Base-by-base conservation (phyloP, 2,888 invertebrate genomes). In the Zygogramma bicolorata region DNA sequence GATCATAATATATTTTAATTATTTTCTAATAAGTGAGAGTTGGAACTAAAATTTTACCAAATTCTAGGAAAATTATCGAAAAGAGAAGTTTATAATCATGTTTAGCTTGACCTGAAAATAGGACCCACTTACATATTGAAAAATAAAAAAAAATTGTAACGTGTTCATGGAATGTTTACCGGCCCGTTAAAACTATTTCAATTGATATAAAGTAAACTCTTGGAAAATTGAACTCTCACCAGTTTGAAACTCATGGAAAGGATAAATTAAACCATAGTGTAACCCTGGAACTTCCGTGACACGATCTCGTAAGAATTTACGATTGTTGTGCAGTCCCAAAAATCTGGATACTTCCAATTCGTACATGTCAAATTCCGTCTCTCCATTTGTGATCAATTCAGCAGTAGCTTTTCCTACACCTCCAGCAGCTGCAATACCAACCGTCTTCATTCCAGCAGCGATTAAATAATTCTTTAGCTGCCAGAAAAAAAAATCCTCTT, bases 381-480 rank as follows among this genome's bases (percentile, higher is more conserved):
- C 92, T 0, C 95, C 95, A 75, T 94, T 92, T 0, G 94, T 91
- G 57, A 99, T 96, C 84, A 95, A 92, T 85, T 98, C 96, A 0
- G 95, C 95, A 0, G 97, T 93, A 0, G 95, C 93, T 81, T 94
- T 91, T 0, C 98, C 98, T n/a, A 98, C 94, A 3, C 98, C 99
- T 0, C 97, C 98, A 0, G 97, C 97, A 7, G 97, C 95, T 0
- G 96, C 95, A 59, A 98, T 94, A n/a, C 98, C 98, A 31, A 96
- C 94, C 0, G 97, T 97, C 89, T 97, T 97, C 94, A 98, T 96
- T 2, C 98, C 99, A 42, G 97, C 96, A 0, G 98, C 97, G 46
- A 99, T 93, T 85, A 93, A 93, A 85, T 97, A 97, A 83, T 96
- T 96, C 79, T 91, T 90, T 80, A 97, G 93, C 94, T 95, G 65